phyloP scores from a whole-genome alignment of 2,888 invertebrate species.

The Drosophila borealis region DNA sequence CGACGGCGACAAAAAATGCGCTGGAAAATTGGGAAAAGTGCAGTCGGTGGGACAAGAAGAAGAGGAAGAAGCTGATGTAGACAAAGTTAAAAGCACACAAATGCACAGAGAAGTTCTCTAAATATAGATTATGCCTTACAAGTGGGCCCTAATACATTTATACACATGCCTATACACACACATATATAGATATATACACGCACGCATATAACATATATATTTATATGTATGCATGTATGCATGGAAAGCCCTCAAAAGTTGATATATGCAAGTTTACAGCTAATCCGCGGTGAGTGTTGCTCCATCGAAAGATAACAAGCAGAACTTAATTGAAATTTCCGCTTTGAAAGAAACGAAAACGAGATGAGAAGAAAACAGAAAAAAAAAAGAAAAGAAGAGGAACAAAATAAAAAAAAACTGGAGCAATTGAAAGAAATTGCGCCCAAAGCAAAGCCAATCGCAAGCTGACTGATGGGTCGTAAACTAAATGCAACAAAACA shows the following conservation, averaged over 20 bases:
- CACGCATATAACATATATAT: neutral
- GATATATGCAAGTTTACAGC: no score
- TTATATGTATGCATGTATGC: neutral
- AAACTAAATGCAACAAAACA: slow-evolving; percentile 17
- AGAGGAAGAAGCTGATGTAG: neutral
- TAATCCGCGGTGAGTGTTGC: no score
- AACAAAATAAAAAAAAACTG: slow-evolving; percentile 49
- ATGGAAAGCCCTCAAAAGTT: slow-evolving; percentile 1
- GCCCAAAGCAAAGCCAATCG: slow-evolving; percentile 48
- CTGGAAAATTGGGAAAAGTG: slow-evolving; percentile 47
- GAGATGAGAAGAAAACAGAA: slow-evolving; percentile 8
- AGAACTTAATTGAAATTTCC: slow-evolving; percentile 77
- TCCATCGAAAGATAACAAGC: slow-evolving; percentile 6
- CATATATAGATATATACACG: neutral
- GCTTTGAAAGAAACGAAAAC: slow-evolving; percentile 41
- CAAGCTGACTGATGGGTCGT: slow-evolving; percentile 36
- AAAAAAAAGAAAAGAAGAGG: slow-evolving; percentile 5
- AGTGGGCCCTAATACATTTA: slow-evolving; percentile 24
- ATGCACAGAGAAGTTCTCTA: slow-evolving; percentile 21
- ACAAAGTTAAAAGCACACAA: slow-evolving; percentile 44
- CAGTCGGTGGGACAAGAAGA: slow-evolving; percentile 16
- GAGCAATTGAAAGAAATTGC: slow-evolving; percentile 68
- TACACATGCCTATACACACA: slow-evolving; percentile 3
- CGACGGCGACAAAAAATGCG: slow-evolving; percentile 57
- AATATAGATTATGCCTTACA: slow-evolving; percentile 41